These are phyloP conservation scores for Halcyon badia DNA, from an alignment of 2,797 vertebrate genomes.

Conservation along the genomic window DNA sequence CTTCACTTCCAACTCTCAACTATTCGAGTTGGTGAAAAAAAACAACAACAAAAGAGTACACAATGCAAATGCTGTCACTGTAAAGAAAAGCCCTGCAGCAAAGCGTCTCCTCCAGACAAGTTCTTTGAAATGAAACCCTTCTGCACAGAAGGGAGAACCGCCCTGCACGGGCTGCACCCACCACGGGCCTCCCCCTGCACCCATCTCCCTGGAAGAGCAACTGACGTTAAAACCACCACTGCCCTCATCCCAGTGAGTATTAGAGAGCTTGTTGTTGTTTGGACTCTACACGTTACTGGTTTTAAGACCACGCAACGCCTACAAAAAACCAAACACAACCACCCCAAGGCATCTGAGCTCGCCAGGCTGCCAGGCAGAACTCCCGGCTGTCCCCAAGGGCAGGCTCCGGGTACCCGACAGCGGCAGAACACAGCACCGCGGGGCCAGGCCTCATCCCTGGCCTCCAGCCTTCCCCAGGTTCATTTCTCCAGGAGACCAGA, in stretches of 20 bases:
- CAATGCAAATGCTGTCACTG: not conserved
- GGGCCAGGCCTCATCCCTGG: not conserved
- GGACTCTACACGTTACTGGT: not conserved
- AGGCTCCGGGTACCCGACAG: not conserved
- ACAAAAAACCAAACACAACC: not conserved
- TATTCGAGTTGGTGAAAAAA: not conserved
- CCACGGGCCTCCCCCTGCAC: not conserved
- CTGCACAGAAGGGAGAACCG: not conserved
- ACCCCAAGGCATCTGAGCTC: not conserved
- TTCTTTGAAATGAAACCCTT: not conserved
- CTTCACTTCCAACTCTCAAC: not conserved
- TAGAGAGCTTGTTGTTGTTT: not conserved
- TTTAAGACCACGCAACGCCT: not conserved
- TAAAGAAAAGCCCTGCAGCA: not conserved
- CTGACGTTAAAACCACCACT: not conserved
- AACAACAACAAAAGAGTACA: not conserved
- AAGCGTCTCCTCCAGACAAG: not conserved
- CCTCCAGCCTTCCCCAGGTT: not conserved
- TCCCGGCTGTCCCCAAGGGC: not conserved
- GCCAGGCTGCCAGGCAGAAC: not conserved
- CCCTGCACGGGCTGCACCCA: rapidly evolving
- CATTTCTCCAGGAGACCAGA: not conserved
- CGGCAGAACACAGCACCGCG: not conserved
- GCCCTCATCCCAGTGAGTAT: no score
- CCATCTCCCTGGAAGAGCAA: not conserved